Evolutionary conservation across 2,888 invertebrate genomes (phyloP).

Genomic region (Pachydiplax longipennis): DNA sequence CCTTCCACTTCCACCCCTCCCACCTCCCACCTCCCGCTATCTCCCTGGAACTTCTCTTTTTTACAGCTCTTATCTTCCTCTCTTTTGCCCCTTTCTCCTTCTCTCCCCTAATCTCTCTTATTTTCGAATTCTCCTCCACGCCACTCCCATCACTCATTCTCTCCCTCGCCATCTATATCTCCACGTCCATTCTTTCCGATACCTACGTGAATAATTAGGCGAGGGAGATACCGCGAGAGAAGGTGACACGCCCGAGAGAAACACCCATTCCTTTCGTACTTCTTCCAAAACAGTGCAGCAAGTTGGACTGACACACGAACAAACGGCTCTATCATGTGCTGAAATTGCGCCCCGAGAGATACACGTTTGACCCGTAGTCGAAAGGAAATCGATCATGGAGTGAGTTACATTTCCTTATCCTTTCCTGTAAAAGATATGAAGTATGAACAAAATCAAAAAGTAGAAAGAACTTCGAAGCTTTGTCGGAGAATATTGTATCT

Average conservation of each 20-base stretch:
- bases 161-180: neutral
- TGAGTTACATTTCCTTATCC: no score
- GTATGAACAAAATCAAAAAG: no score
- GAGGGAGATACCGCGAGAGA: neutral
- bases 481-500: no score
- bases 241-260: neutral
- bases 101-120: neutral
- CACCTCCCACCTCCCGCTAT: neutral
- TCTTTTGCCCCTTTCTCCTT: no score
- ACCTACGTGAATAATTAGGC: slow-evolving; percentile 21
- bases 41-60: neutral
- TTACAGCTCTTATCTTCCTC: neutral
- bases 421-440: no score
- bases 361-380: no score
- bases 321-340: neutral
- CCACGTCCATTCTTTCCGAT: slow-evolving; percentile 19
- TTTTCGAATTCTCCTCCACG: neutral
- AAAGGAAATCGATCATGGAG: no score
- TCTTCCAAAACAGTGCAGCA: no score
- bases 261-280: neutral
- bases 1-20: neutral
- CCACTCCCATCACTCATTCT: slow-evolving; percentile 11
- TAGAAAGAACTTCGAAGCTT: no score
- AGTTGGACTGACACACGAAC: neutral
- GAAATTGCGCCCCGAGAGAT: neutral